Base-by-base conservation (phyloP, 2,888 invertebrate genomes). In the Rotaria macrura region DNA sequence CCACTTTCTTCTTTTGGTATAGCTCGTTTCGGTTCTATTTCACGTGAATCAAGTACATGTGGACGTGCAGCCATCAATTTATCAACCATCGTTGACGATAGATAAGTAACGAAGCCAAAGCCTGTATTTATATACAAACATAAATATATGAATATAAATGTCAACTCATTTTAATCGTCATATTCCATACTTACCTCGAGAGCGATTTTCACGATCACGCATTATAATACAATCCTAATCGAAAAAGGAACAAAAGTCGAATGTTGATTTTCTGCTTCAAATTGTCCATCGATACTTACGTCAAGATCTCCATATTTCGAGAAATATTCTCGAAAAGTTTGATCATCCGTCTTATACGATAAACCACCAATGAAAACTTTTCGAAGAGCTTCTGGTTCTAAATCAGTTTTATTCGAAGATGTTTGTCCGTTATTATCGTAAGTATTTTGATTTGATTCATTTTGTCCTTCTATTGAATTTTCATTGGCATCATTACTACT, bases 221-320 rank as follows among this genome's bases (percentile, higher is more conserved):
- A 84, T 84, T 49, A 84, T 54, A 12, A 84, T 25, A 84, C 84
- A 84, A 34, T 84, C 84, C 54, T 43, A 23, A 52, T 34, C 6
- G 7, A 20, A 17, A 20, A 25, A 5, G 4, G 10, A 54, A 54
- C 5, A 23, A 25, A 52, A 20, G 3, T 6, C 4, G 2, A 20
- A 20, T n/a, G 6, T 5, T n/a, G n/a, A n/a, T 10, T 6, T 23
- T 20, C 23, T 54, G 7, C 3, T 55, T 14, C 25, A n/a, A n/a
- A n/a, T n/a, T n/a, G n/a, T n/a, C n/a, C n/a, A n/a, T n/a, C n/a
- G n/a, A n/a, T 29, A 65, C 65, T 65, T 65, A 65, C 65, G 20
- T 65, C 65, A 7, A 96, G 94, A 91, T 97, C 97, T 38, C 86
- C 86, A 74, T 79, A 85, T 84, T 86, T 84, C 0, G 55, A 79